Evolutionary conservation across 64 coral and sea anemone species (phyloP).

Genomic region (Acropora tenuis): DNA sequence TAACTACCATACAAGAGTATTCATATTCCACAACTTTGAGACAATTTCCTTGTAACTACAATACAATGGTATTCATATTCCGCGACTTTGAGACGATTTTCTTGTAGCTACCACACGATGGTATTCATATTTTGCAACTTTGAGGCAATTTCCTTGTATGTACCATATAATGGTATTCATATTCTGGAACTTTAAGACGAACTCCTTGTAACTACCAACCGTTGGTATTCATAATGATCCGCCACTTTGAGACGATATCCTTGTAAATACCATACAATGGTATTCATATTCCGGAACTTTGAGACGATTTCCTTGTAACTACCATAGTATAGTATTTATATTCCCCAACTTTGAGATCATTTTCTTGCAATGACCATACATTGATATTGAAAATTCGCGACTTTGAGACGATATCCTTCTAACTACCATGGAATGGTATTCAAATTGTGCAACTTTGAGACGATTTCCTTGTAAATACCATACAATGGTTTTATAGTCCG

Average conservation of each 20-base stretch:
- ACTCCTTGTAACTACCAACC: neutral
- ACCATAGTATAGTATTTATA: neutral
- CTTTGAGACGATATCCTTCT: neutral
- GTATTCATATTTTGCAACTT: neutral
- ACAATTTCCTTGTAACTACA: neutral
- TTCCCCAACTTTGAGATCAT: no score
- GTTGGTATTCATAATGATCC: neutral
- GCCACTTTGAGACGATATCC: neutral
- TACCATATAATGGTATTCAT: neutral
- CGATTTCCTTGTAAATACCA: neutral
- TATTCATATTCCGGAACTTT: neutral
- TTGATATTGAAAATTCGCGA: neutral
- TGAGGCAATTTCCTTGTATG: neutral
- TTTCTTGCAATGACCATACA: neutral
- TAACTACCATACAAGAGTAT: neutral
- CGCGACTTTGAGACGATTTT: neutral
- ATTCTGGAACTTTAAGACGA: neutral
- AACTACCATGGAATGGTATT: neutral
- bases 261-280: neutral
- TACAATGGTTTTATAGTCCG: neutral
- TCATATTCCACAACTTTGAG: neutral
- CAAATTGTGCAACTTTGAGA: neutral
- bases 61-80: neutral
- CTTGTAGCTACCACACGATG: neutral
- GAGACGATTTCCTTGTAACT: neutral